Percentiles rank a stretch among this genome's conserved stretches.
Conservation (phyloP, 2,113 vertebrate species). For the Elgaria multicarinata region DNA sequence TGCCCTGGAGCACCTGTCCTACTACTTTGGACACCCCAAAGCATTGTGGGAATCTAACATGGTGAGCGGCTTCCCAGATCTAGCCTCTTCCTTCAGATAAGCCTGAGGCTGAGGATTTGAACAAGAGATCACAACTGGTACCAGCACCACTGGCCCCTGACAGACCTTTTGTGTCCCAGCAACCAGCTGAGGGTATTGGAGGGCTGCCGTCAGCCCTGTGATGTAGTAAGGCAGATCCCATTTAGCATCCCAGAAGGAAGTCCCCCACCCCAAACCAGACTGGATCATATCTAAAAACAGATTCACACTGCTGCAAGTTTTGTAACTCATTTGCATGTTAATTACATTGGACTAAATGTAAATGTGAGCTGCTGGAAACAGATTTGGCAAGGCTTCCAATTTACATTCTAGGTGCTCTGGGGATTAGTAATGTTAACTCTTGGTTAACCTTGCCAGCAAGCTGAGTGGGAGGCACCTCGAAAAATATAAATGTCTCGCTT, state of each 20-base stretch:
- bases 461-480: too few relatives aligned
- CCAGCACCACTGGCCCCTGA: neutral
- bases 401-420: neutral
- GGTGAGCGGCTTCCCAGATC: neutral
- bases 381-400: neutral
- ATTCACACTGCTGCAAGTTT: neutral
- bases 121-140: too few relatives aligned
- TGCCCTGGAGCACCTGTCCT: neutral
- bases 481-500: too few relatives aligned
- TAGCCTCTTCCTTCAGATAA: too few relatives aligned
- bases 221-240: neutral
- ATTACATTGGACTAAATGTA: neutral
- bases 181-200: neutral
- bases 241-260: neutral
- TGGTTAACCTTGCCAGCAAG: neutral
- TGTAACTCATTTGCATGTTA: neutral
- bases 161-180: neutral
- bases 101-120: too few relatives aligned
- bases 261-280: neutral
- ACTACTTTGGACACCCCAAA: neutral
- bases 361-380: neutral
- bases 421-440: neutral
- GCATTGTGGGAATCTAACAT: neutral
- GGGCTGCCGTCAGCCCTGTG: neutral
- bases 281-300: neutral